Evolutionary conservation across 2,797 vertebrate species (phyloP), one percentile per base, ranked within the genome.

Genomic region (Phoeniculus purpureus): DNA sequence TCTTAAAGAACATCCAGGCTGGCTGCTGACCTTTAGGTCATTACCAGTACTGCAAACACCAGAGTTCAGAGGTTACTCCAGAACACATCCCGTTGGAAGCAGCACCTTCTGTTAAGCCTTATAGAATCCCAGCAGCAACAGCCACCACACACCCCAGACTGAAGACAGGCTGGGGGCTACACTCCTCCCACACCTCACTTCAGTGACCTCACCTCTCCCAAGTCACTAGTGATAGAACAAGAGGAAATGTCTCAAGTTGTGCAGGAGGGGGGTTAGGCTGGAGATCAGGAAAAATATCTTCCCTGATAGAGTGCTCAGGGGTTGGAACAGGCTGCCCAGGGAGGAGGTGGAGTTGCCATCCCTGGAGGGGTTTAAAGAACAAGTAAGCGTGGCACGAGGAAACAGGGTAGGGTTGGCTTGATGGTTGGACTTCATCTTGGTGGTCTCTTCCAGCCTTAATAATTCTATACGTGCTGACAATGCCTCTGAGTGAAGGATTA

Each of bases 131-230:
- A 82, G 68, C 58, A 85, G 65, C 58, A 85, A 75, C 55, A 80
- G 56, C 48, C 0, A 0, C 67, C 77, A 65, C 61, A 22, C 40
- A 70, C 1, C 0, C 4, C n/a, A 48, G 25, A 25, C 10, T 65
- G 55, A 80, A 86, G 34, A 60, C 5, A 50, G 85, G 20, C 29
- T 34, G 43, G 40, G n/a, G 21, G 72, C 68, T 70, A 67, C 37
- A 55, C 15, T 65, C 47, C 16, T 82, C 80, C 47, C 47, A 40
- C 56, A 45, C 50, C 60, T 62, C 50, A 27, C 60, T 83, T 75
- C 50, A 54, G 61, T 47, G 70, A 75, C 12, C 43, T 15, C 14
- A 43, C 43, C 14, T 43, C 43, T 43, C 43, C 43, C 43, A 43
- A 43, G 43, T 43, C 43, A 43, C 43, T 43, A 43, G 43, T 43